Evolutionary conservation across 1,140 invertebrate species (phyloP), one percentile per base, ranked within the genome.

Genomic region (Drosophila neocordata): DNA sequence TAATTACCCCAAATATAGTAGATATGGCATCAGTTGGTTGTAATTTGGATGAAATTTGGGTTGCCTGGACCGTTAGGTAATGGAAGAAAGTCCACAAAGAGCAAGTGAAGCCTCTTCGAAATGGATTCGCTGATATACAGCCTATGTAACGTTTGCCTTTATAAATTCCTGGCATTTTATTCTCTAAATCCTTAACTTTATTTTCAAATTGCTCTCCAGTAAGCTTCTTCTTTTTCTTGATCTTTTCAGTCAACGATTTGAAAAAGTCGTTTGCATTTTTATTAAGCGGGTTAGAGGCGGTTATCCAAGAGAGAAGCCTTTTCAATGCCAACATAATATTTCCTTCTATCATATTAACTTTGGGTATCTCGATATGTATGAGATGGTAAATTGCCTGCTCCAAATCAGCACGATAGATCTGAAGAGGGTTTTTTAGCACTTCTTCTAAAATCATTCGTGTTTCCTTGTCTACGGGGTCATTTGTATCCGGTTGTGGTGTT

Each of bases 41-140:
- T 91, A 83, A 1, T 57, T 91, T 66, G 24, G 89, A 75, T 66
- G 27, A 89, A 76, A 5, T 94, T 93, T 90, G 90, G 0, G 94
- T 94, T 55, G 95, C 94, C 89, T 95, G 95, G 0, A 99, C 96
- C 6, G 97, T 98, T 3, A 99, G 91, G 51, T 95, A 96, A 90
- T 99, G 98, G 90, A 99, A 99, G 65, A 98, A 92, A 27, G 94
- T 96, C 98, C 98, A 99, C 15, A 99, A 92, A 1, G 97, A 95
- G 93, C 98, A 99, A 1, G 98, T 97, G 92, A 98, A 99, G 2
- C 98, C 97, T 51, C 98, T 93, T 63, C 93, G 94, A 24, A 93
- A 92, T 1, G 95, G 91, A 27, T 93, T 91, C 4, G 84, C 75
- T 11, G 57, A 55, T 82, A 94, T 93, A 90, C 98, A 99, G 13